Evolutionary conservation across 2,888 invertebrate species (phyloP).

Genomic region (Agrotis segetum): DNA sequence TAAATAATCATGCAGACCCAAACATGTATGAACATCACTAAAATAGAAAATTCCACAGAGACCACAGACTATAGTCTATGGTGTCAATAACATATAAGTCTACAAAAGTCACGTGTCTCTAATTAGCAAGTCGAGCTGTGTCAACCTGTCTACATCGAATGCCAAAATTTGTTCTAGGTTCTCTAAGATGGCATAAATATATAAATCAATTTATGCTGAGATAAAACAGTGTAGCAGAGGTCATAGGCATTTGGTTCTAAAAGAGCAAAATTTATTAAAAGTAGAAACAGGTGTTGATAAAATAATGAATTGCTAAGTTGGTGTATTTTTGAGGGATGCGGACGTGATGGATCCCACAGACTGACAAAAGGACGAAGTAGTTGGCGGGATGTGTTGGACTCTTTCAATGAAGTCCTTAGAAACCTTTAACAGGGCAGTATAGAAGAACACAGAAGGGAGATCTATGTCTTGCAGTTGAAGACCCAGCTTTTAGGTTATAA

Average conservation of each 20-base stretch:
- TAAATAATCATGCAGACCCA: neutral
- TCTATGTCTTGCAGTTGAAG: no score
- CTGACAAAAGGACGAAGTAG: neutral
- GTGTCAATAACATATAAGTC: constrained; percentile 74
- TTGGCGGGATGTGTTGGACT: neutral
- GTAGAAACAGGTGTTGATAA: neutral
- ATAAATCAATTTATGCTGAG: constrained; percentile 56
- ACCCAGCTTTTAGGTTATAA: no score
- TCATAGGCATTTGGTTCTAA: constrained; percentile 14
- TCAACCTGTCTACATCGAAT: constrained; percentile 57
- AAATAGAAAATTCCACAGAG: constrained; percentile 65
- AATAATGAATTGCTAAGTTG: neutral
- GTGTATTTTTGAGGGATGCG: no score
- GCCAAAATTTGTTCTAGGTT: constrained; percentile 58
- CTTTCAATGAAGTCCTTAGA: neutral
- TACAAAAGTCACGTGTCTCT: constrained; percentile 67
- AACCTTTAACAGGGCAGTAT: neutral
- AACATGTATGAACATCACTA: constrained; percentile 5
- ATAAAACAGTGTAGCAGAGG: constrained; percentile 43
- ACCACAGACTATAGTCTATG: constrained; percentile 61
- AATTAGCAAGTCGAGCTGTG: constrained; percentile 71
- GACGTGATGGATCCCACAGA: no score
- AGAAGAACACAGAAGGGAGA: no score
- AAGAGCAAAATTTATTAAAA: constrained; percentile 8
- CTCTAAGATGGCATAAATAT: constrained; percentile 60